Evolutionary conservation across 2,113 vertebrate species (phyloP).

Genomic region (Tragelaphus strepsiceros): DNA sequence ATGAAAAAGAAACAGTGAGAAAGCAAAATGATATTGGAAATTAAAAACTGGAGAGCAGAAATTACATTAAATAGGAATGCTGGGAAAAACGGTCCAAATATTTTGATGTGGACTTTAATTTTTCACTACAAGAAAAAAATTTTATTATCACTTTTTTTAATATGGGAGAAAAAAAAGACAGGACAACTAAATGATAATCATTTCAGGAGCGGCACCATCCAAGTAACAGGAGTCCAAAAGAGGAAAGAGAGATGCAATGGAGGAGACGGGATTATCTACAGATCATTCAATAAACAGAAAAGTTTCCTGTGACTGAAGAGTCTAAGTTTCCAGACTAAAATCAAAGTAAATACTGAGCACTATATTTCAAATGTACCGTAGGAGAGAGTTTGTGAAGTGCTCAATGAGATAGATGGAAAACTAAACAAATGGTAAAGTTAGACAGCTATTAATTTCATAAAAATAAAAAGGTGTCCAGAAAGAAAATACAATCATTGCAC

Average conservation of each 20-base stretch:
- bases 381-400: background rate
- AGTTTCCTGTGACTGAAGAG: background rate
- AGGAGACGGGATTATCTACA: background rate
- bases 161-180: background rate
- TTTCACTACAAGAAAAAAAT: background rate
- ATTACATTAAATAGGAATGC: background rate
- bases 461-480: background rate
- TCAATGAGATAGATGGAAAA: background rate
- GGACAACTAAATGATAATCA: background rate
- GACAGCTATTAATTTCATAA: background rate
- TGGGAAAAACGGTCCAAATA: background rate
- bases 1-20: background rate
- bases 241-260: background rate
- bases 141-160: background rate
- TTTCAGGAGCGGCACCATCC: background rate
- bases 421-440: background rate
- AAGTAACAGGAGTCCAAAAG: background rate
- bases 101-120: background rate
- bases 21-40: background rate
- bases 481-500: background rate
- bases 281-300: background rate
- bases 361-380: background rate
- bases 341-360: background rate
- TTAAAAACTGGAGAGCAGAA: background rate
- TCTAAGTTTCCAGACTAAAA: background rate